A percentile compares a stretch with the other conserved stretches of the same genome.
Conservation (phyloP, 1,140 invertebrate genomes). For the Macrobrachium rosenbergii region DNA sequence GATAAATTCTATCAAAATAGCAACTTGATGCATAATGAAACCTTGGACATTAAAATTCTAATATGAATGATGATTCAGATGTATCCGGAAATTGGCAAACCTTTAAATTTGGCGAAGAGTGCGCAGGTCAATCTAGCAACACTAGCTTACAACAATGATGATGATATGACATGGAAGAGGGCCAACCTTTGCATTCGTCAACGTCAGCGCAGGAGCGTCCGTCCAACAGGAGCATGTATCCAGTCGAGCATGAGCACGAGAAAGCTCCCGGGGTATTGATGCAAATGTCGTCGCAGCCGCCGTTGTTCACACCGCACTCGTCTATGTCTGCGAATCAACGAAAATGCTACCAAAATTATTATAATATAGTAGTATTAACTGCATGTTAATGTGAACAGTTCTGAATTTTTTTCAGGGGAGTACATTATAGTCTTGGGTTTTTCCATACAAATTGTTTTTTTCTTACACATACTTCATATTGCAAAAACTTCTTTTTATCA, state of each 20-base stretch:
- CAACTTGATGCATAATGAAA: too few species aligned
- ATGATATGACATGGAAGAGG: background rate
- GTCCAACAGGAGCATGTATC: slow-evolving; percentile 71
- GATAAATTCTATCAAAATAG: too few species aligned
- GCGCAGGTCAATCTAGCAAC: too few species aligned
- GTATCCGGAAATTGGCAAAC: too few species aligned
- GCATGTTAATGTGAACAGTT: background rate
- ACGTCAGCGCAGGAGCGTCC: slow-evolving; percentile 72
- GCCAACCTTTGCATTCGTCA: slow-evolving; percentile 79
- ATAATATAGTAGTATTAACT: background rate
- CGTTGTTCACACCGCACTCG: slow-evolving; percentile 77
- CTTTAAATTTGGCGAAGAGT: too few species aligned
- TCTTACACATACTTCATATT: too few species aligned
- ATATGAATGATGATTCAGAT: too few species aligned
- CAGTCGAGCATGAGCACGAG: slow-evolving; percentile 68
- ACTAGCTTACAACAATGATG: background rate
- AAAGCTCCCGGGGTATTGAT: slow-evolving; percentile 74
- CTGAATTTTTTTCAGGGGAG: background rate
- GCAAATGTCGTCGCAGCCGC: slow-evolving; percentile 78
- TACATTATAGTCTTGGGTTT: background rate
- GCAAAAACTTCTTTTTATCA: too few species aligned
- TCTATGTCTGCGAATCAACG: slow-evolving; percentile 75
- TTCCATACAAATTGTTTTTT: too few species aligned
- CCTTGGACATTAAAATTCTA: too few species aligned
- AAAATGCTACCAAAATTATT: slow-evolving; percentile 12